These are phyloP conservation scores for Lithobates sylvaticus DNA, from an alignment of 2,797 vertebrate genomes.

Conservation along the genomic window DNA sequence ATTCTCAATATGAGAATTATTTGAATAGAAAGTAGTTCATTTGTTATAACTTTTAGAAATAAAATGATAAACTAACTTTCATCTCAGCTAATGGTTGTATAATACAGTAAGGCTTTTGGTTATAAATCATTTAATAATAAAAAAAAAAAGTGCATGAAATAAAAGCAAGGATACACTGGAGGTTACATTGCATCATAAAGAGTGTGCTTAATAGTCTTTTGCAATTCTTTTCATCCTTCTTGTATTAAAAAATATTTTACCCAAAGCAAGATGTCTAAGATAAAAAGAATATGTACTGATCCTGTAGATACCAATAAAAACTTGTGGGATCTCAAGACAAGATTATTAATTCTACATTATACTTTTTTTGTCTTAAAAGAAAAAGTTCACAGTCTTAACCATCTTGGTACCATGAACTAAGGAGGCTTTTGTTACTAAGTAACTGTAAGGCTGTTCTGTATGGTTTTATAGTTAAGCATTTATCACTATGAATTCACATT, in stretches of 20 bases:
- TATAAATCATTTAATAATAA: not conserved
- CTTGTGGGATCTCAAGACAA: not conserved
- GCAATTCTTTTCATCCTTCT: constrained; percentile 1
- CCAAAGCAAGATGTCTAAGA: constrained; percentile 1
- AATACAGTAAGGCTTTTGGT: not conserved
- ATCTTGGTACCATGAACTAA: not conserved
- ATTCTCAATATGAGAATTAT: constrained; percentile 1
- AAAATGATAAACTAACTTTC: not conserved
- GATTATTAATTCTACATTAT: not conserved
- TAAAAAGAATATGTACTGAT: not conserved
- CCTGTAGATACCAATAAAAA: constrained; percentile 4
- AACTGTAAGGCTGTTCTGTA: too few relatives aligned
- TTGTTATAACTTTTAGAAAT: constrained; percentile 1
- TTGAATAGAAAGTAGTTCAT: not conserved
- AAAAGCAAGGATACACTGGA: not conserved
- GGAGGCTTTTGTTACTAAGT: too few relatives aligned
- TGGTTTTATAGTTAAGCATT: too few relatives aligned
- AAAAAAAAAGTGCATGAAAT: not conserved
- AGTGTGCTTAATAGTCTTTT: constrained; percentile 4
- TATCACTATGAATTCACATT: too few relatives aligned
- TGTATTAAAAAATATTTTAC: constrained; percentile 5
- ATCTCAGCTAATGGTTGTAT: not conserved
- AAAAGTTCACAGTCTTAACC: not conserved
- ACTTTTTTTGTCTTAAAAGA: not conserved
- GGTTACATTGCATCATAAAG: constrained; percentile 1